These are phyloP conservation scores for Tokudaia muenninki DNA, from an alignment of 2,797 vertebrate genomes.

Conservation along the genomic window DNA sequence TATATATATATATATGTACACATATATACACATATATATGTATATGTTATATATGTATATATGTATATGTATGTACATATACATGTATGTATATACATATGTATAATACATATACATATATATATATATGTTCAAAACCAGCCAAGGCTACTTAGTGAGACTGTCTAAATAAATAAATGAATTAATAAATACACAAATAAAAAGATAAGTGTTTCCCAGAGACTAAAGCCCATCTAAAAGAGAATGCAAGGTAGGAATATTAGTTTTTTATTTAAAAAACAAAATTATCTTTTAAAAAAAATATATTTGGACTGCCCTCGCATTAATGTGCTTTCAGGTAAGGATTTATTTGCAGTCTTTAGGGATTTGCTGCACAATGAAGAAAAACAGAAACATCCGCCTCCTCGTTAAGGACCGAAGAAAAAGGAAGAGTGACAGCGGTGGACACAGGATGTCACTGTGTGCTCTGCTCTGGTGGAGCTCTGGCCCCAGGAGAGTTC, in stretches of 20 bases:
- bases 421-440: not conserved
- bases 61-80: no score
- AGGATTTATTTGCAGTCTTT: not conserved
- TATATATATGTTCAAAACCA: not conserved
- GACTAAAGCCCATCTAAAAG: not conserved
- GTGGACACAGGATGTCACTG: slow-evolving; percentile 39
- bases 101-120: no score
- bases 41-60: no score
- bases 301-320: slow-evolving; percentile 10
- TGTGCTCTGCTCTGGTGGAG: slow-evolving; percentile 64
- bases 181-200: not conserved
- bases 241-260: not conserved
- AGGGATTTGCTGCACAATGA: slow-evolving; percentile 56
- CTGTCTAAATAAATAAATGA: not conserved
- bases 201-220: not conserved
- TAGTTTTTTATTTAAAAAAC: not conserved
- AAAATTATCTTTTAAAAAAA: not conserved
- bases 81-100: no score
- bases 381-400: slow-evolving; percentile 60
- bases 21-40: no score
- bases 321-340: not conserved
- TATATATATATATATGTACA: no score
- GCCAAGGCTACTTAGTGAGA: not conserved
- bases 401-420: slow-evolving; percentile 9
- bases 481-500: slow-evolving; percentile 36